Percentiles rank a stretch among this genome's conserved stretches.
Evolutionary conservation across 1,140 invertebrate genomes (phyloP).

Genomic region (Zaprionus kolodkinae): DNA sequence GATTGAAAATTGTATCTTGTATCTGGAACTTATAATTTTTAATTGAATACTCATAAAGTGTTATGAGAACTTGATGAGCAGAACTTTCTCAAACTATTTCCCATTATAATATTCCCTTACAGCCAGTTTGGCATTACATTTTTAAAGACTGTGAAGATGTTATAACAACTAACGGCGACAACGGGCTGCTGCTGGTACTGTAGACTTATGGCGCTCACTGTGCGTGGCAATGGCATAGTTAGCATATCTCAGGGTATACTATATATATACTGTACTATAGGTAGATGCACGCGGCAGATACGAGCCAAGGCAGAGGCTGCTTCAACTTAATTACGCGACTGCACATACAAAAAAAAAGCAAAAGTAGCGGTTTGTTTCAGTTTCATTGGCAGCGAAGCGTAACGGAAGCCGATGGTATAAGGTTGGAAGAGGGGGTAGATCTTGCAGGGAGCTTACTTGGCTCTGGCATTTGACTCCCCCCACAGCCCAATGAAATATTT

Average conservation of each 20-base stretch:
- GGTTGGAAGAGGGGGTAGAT: not conserved
- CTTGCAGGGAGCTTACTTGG: not conserved
- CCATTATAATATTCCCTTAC: not conserved
- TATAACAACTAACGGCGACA: slow-evolving; percentile 27
- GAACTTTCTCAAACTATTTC: too few relatives aligned
- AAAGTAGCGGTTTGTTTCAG: slow-evolving; percentile 78
- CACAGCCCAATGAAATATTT: slow-evolving; percentile 24
- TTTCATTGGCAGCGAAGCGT: slow-evolving; percentile 67
- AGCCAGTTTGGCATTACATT: not conserved
- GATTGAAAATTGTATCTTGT: not conserved
- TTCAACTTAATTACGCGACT: slow-evolving; percentile 63
- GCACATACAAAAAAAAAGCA: slow-evolving; percentile 69
- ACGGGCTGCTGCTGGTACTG: slow-evolving; percentile 19
- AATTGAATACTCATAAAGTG: not conserved
- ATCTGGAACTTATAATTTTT: not conserved
- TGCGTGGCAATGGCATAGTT: slow-evolving; percentile 66
- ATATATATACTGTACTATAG: slow-evolving; percentile 24
- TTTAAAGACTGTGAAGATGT: slow-evolving; percentile 28
- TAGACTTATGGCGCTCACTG: slow-evolving; percentile 51
- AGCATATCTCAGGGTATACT: slow-evolving; percentile 31
- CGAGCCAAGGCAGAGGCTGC: slow-evolving; percentile 23
- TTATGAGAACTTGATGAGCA: too few relatives aligned
- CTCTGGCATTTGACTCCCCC: not conserved
- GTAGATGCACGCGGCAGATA: slow-evolving; percentile 24
- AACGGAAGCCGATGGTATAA: slow-evolving; percentile 10